These are phyloP conservation scores for Calonectris borealis DNA, from an alignment of 2,113 vertebrate genomes.

Conservation along the genomic window DNA sequence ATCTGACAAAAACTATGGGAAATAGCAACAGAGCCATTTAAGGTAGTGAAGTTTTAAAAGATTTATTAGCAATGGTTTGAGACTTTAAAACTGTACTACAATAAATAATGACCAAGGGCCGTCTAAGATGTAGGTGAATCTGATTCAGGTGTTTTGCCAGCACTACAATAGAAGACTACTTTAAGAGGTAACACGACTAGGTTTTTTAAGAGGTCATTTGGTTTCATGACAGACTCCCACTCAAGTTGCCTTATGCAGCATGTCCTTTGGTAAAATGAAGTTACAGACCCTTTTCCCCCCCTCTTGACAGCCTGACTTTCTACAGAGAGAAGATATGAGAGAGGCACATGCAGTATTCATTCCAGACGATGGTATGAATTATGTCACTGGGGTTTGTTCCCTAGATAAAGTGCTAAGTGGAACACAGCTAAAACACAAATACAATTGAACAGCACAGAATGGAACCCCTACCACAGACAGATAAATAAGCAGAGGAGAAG, in stretches of 20 bases:
- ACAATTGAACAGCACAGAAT: neutral
- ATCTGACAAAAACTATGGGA: neutral
- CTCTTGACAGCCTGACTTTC: neutral
- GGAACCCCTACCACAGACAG: neutral
- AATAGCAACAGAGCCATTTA: neutral
- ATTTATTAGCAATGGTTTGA: neutral
- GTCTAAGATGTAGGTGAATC: neutral
- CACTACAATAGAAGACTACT: neutral
- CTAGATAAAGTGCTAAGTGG: neutral
- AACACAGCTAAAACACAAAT: neutral
- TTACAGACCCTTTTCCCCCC: neutral
- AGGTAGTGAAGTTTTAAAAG: neutral
- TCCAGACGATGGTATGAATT: neutral
- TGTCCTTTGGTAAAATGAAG: neutral
- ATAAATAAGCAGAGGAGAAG: neutral
- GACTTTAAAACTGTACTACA: neutral
- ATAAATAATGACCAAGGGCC: neutral
- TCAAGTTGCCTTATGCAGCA: neutral
- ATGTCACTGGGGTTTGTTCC: neutral
- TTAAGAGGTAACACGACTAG: neutral
- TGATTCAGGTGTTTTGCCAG: neutral
- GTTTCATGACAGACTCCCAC: neutral
- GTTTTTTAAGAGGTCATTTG: neutral
- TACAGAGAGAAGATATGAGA: neutral
- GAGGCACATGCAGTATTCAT: neutral